Evolutionary conservation across 2,797 vertebrate genomes (phyloP).

Genomic region (Falco novaeseelandiae): DNA sequence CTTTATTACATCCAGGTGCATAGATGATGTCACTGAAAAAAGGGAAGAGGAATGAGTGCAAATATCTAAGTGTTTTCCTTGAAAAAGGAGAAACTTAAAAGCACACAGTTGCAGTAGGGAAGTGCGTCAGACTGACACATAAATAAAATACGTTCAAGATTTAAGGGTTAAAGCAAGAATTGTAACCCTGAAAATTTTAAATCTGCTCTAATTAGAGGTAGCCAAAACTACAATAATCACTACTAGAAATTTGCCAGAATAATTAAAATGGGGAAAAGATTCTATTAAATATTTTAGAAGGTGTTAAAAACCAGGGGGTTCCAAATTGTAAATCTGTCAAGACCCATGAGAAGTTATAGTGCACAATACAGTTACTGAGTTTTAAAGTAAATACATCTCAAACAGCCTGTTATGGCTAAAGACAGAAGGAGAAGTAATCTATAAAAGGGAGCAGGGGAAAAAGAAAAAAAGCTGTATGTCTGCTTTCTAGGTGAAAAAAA

Average conservation of each 20-base stretch:
- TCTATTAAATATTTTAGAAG: background rate
- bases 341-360: background rate
- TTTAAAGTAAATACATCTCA: background rate
- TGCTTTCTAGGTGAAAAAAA: background rate
- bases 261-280: background rate
- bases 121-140: background rate
- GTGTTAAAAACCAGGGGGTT: background rate
- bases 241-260: background rate
- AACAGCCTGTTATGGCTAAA: background rate
- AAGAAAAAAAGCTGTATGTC: background rate
- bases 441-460: background rate
- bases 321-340: background rate
- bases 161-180: background rate
- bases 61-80: background rate
- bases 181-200: background rate
- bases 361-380: background rate
- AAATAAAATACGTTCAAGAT: background rate
- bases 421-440: background rate
- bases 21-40: background rate
- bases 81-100: background rate
- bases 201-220: background rate
- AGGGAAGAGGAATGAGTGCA: background rate
- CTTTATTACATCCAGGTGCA: background rate
- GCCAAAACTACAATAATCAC: background rate
- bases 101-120: background rate